These are phyloP conservation scores for Lytechinus pictus DNA, from an alignment of 35 echinoderm and acorn worm species.

Conservation along the genomic window DNA sequence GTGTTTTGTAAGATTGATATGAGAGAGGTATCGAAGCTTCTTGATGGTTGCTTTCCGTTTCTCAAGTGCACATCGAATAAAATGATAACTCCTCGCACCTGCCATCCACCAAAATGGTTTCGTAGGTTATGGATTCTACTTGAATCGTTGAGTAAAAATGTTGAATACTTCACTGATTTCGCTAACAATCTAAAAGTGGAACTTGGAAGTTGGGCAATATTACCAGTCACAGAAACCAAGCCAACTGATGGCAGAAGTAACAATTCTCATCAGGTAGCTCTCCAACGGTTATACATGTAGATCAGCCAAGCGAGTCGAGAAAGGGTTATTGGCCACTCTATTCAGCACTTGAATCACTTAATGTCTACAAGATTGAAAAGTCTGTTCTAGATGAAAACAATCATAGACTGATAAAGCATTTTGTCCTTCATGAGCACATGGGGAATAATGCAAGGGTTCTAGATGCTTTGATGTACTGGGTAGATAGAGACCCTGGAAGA, in stretches of 20 bases:
- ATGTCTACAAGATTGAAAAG: background rate
- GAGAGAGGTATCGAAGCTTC: background rate
- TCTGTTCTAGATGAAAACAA: background rate
- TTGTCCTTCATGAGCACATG: background rate
- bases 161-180: background rate
- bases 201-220: constrained; percentile 41
- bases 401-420: background rate
- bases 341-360: constrained; percentile 32
- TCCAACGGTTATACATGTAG: background rate
- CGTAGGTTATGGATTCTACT: constrained; percentile 44
- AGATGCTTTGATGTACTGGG: background rate
- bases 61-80: background rate
- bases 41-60: background rate
- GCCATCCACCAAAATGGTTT: constrained; percentile 23
- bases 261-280: background rate
- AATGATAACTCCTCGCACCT: background rate
- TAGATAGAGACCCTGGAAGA: background rate
- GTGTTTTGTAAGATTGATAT: constrained; percentile 48
- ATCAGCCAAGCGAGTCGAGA: background rate
- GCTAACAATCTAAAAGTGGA: background rate
- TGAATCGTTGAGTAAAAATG: background rate
- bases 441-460: background rate
- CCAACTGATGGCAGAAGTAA: too few relatives aligned
- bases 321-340: background rate
- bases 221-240: constrained; percentile 22